Conservation (phyloP, 2,797 vertebrate genomes). For the Mormyrops boulengeri region DNA sequence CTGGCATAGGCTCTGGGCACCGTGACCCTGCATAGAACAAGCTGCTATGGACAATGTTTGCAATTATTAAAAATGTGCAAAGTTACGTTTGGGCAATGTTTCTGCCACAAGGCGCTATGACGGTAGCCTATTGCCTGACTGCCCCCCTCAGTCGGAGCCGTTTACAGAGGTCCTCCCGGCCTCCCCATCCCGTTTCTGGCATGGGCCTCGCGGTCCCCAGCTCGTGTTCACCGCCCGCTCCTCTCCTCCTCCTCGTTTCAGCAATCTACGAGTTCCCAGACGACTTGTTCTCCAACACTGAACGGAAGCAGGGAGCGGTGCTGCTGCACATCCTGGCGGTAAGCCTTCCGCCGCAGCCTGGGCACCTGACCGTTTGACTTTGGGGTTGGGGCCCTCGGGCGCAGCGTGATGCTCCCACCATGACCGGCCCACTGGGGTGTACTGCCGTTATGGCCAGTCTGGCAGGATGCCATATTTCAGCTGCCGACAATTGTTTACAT, state of each 20-base stretch:
- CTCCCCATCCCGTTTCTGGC: background rate
- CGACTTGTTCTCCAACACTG: slow-evolving; percentile 71
- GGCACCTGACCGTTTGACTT: background rate
- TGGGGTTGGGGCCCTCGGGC: background rate
- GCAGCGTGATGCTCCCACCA: background rate
- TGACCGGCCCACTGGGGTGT: background rate
- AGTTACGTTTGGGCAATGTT: background rate
- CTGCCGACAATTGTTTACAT: background rate
- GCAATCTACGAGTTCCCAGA: slow-evolving; percentile 77
- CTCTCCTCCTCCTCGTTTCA: slow-evolving; percentile 42
- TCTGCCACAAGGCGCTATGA: background rate
- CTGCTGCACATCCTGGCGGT: slow-evolving; percentile 74
- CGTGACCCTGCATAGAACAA: background rate
- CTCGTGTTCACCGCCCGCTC: background rate
- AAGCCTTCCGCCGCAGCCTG: slow-evolving; percentile 38
- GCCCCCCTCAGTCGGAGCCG: background rate
- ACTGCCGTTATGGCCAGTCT: background rate
- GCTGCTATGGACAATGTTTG: background rate
- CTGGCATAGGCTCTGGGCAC: background rate
- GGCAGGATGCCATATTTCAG: background rate
- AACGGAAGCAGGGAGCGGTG: slow-evolving; percentile 69
- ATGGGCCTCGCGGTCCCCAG: background rate
- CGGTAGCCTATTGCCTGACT: background rate
- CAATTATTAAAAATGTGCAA: background rate
- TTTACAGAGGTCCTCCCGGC: background rate